A percentile compares a stretch with the other conserved stretches of the same genome.
phyloP scores from a whole-genome alignment of 2,888 invertebrate genomes.

The Chromoteleia sp. region DNA sequence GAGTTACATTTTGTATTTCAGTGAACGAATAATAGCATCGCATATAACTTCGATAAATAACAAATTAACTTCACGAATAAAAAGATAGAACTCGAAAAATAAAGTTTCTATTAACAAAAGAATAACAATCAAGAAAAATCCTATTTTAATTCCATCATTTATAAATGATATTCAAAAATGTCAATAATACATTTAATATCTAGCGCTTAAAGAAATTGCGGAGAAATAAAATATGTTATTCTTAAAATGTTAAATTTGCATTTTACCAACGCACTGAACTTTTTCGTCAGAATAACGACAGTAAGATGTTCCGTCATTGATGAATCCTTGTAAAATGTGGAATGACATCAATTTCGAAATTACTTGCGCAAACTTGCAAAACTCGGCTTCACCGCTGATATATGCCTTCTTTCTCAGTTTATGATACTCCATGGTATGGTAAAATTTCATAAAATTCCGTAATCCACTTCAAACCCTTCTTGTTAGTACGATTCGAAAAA shows the following conservation, averaged over 20 bases:
- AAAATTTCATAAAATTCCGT: conserved; percentile 37
- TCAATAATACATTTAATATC: no score
- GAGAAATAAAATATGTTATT: no score
- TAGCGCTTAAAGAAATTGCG: no score
- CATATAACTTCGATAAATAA: no score
- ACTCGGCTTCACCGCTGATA: conserved; percentile 9
- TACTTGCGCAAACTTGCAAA: conserved; percentile 42
- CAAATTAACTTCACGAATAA: no score
- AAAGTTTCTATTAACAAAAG: no score
- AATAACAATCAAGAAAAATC: no score
- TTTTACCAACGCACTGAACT: neutral
- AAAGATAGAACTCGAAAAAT: no score
- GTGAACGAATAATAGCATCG: no score
- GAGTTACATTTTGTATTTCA: neutral
- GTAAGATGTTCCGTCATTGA: conserved; percentile 32
- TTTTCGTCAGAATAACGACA: conserved; percentile 13
- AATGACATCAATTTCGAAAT: conserved; percentile 40
- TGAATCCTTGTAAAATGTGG: conserved; percentile 41
- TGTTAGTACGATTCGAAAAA: neutral
- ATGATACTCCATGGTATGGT: conserved; percentile 38
- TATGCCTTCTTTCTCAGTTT: conserved; percentile 36
- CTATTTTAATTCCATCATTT: no score
- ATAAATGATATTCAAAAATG: no score
- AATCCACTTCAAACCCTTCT: conserved; percentile 21
- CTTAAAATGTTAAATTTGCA: no score